A percentile compares a stretch with the other conserved stretches of the same genome.
These are phyloP conservation scores for Tonatia bakeri DNA, from an alignment of 2,113 vertebrate species.

Conservation along the genomic window DNA sequence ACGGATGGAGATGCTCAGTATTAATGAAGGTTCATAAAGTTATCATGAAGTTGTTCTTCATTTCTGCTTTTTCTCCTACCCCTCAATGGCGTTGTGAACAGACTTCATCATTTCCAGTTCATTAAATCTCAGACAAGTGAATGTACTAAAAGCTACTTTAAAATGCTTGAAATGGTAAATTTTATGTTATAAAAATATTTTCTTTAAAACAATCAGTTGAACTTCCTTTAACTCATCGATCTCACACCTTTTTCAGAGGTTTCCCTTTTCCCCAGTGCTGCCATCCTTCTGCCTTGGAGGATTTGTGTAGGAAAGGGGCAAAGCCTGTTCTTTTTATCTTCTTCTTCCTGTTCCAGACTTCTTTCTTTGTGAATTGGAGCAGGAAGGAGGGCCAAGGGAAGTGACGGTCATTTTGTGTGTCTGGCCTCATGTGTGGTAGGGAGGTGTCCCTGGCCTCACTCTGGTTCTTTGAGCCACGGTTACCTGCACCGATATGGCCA, in stretches of 20 bases:
- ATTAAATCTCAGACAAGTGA: not conserved
- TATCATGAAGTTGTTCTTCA: not conserved
- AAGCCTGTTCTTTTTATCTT: no score
- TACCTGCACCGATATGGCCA: not conserved
- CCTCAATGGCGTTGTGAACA: not conserved
- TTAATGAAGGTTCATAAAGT: not conserved
- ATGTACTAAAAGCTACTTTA: not conserved
- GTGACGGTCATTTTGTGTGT: not conserved
- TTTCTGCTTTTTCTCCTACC: not conserved
- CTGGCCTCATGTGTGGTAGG: not conserved
- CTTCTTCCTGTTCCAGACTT: not conserved
- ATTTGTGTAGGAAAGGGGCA: not conserved
- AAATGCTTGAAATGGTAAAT: not conserved
- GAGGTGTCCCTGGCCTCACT: not conserved
- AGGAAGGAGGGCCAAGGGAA: not conserved
- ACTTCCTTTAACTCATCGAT: not conserved
- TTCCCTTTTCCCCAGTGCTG: accelerated
- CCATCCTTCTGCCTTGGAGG: not conserved
- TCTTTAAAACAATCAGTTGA: not conserved
- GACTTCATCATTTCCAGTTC: not conserved
- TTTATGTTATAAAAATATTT: not conserved
- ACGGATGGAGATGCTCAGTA: not conserved
- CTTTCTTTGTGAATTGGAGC: not conserved
- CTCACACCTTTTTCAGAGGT: not conserved
- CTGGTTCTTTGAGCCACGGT: not conserved